These are phyloP conservation scores for Rhopilema esculentum DNA, from an alignment of 30 jellyfish, hydroid and myxozoan genomes.

Conservation along the genomic window DNA sequence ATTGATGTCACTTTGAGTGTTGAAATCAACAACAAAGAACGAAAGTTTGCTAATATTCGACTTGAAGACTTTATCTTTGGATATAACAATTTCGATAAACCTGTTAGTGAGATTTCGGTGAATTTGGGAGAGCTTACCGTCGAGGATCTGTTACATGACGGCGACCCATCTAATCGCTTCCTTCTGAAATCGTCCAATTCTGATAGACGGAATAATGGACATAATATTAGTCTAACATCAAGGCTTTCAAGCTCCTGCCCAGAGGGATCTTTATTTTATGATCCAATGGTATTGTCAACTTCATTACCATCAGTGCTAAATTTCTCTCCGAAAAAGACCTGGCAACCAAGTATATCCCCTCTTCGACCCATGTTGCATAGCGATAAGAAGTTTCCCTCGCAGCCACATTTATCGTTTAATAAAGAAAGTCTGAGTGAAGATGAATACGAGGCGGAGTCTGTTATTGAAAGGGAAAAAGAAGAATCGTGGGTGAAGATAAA, in stretches of 20 bases:
- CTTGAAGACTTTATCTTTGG: conserved; percentile 71
- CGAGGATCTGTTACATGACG: conserved; percentile 86
- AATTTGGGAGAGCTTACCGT: conserved; percentile 76
- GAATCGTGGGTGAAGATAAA: conserved; percentile 71
- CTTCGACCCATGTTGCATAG: conserved; percentile 74
- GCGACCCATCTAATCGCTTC: conserved; percentile 72
- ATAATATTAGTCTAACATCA: conserved; percentile 33
- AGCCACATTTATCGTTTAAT: conserved; percentile 45
- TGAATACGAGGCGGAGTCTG: conserved; percentile 35
- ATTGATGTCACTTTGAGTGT: conserved; percentile 80
- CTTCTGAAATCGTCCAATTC: conserved; percentile 74
- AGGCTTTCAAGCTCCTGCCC: conserved; percentile 85
- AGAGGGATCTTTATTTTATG: conserved; percentile 47
- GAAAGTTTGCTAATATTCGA: conserved; percentile 76
- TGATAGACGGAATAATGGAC: not conserved
- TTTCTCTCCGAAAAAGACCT: conserved; percentile 47
- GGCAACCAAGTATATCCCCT: conserved; percentile 31
- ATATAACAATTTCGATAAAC: conserved; percentile 58
- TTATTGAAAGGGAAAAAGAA: not conserved
- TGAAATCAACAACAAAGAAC: conserved; percentile 76
- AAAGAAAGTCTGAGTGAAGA: conserved; percentile 24
- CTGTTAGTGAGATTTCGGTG: conserved; percentile 53
- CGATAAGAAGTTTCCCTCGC: conserved; percentile 72
- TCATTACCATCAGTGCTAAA: conserved; percentile 72
- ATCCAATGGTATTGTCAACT: conserved; percentile 43